phyloP scores from a whole-genome alignment of 2,888 invertebrate species.

The Drosophila monieri region DNA sequence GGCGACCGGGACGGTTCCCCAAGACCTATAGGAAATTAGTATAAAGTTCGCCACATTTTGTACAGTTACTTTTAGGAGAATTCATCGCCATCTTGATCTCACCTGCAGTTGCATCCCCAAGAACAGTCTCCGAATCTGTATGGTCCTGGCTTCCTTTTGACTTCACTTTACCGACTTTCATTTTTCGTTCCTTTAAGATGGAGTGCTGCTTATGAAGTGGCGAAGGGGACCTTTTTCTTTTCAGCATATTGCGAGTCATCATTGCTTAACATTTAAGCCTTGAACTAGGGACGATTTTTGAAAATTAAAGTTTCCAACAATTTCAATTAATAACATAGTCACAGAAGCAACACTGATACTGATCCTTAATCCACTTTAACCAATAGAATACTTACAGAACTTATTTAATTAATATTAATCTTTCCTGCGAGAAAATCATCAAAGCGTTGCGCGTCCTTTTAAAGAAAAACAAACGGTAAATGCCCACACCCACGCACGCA shows the following conservation, averaged over 20 bases:
- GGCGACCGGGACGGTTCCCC: neutral
- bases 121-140: neutral
- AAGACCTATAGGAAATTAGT: neutral
- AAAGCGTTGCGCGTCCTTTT: neutral
- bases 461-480: neutral
- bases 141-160: neutral
- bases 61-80: neutral
- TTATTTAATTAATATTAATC: neutral
- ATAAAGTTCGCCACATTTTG: neutral
- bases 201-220: neutral
- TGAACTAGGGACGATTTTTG: too few relatives aligned
- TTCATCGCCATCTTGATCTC: neutral
- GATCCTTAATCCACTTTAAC: too few relatives aligned
- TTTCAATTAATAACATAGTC: too few relatives aligned
- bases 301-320: too few relatives aligned
- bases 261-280: neutral
- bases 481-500: neutral
- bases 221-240: neutral
- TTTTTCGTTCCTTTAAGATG: neutral
- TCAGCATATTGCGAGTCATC: neutral
- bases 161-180: neutral
- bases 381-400: neutral
- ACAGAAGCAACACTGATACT: too few relatives aligned
- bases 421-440: neutral
- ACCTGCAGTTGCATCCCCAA: neutral